Evolutionary conservation across 1,140 invertebrate species (phyloP).

Genomic region (Trinorchestia longiramus): DNA sequence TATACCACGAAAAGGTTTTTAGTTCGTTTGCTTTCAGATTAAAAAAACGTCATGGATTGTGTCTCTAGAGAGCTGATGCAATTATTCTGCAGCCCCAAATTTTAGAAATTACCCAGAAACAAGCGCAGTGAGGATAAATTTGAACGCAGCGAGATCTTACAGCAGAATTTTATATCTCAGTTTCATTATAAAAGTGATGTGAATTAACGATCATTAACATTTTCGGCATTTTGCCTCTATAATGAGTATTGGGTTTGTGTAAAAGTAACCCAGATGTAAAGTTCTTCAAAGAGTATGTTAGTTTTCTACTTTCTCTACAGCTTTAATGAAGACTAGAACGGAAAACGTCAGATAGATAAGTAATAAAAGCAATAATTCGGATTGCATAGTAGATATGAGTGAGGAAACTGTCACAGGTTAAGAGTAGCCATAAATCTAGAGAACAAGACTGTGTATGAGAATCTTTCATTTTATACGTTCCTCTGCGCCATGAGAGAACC

Average conservation of each 20-base stretch:
- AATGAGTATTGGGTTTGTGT: no score
- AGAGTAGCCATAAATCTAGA: conserved; percentile 29
- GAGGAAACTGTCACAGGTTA: conserved; percentile 32
- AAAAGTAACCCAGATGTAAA: not conserved
- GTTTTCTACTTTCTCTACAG: not conserved
- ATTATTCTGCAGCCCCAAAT: not conserved
- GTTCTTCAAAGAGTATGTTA: not conserved
- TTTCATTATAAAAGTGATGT: not conserved
- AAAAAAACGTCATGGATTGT: not conserved
- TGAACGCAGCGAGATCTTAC: not conserved
- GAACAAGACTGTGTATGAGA: conserved; percentile 24
- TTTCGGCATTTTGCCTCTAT: not conserved
- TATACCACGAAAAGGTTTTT: not conserved
- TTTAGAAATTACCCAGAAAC: not conserved
- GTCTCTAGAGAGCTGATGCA: not conserved
- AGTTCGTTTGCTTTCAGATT: not conserved
- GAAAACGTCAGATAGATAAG: not conserved
- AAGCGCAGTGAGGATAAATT: not conserved
- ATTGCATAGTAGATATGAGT: conserved; percentile 42
- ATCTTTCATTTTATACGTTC: conserved; percentile 30
- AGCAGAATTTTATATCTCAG: not conserved
- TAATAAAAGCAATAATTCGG: conserved; percentile 17
- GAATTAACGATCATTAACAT: not conserved
- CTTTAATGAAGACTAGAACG: conserved; percentile 4
- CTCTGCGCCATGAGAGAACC: not conserved